Percentiles rank a stretch among this genome's conserved stretches.
These are phyloP conservation scores for Caenorhabditis latens DNA, from an alignment of 1,140 invertebrate species.

Conservation along the genomic window DNA sequence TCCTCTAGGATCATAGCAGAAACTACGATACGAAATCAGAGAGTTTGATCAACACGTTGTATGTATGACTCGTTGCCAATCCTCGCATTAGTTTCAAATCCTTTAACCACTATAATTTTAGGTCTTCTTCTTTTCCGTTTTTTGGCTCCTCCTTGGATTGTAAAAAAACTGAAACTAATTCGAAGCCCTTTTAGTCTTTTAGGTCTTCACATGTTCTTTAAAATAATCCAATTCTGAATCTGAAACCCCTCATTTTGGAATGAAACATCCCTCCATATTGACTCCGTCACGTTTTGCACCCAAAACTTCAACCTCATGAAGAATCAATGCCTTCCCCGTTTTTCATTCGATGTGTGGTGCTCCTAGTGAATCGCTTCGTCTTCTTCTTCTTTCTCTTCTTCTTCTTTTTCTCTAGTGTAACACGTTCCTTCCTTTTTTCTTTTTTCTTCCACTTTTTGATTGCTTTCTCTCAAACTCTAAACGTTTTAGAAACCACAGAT, in stretches of 20 bases:
- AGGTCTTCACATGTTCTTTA: neutral
- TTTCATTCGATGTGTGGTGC: constrained; percentile 38
- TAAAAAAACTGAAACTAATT: neutral
- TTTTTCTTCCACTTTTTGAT: neutral
- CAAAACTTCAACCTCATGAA: neutral
- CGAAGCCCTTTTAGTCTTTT: too few species aligned
- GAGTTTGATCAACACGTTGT: too few species aligned
- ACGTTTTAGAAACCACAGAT: neutral
- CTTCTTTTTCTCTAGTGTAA: neutral
- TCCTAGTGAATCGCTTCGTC: constrained; percentile 7
- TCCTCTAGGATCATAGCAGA: neutral
- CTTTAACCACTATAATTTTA: too few species aligned
- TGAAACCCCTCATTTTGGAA: neutral
- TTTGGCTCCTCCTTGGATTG: too few species aligned
- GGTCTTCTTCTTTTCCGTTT: too few species aligned
- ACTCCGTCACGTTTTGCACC: constrained; percentile 23
- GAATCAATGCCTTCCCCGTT: neutral
- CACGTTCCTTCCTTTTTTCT: constrained; percentile 18
- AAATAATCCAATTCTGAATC: too few species aligned
- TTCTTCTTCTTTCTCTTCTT: neutral
- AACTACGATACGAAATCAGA: too few species aligned
- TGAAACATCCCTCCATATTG: neutral
- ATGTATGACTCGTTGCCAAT: too few species aligned
- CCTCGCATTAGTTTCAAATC: too few species aligned
- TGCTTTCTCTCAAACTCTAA: neutral